Conservation (phyloP, 2,113 vertebrate genomes). For the Pipra filicauda region DNA sequence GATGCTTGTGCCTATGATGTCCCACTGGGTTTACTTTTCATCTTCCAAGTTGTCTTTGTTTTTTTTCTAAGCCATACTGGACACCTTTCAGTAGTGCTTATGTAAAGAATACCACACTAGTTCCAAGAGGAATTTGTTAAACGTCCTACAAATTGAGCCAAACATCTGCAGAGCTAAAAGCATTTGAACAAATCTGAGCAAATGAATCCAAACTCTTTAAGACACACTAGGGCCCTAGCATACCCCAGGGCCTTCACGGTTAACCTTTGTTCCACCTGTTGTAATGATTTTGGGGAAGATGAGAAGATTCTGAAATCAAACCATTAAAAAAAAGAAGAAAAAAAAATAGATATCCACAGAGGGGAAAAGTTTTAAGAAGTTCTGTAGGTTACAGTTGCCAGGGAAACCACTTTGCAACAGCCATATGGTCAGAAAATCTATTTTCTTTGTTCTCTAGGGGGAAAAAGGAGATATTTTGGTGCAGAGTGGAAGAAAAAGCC, state of each 20-base stretch:
- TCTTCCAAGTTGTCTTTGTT: background rate
- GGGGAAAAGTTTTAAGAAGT: conserved; percentile 32
- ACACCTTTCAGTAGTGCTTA: background rate
- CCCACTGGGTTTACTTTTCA: fast-evolving
- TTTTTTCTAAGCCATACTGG: background rate
- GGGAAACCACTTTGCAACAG: conserved; percentile 48
- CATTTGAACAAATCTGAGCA: background rate
- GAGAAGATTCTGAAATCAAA: conserved; percentile 47
- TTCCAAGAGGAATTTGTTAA: background rate
- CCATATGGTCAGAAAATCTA: conserved; percentile 9
- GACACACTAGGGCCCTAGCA: background rate
- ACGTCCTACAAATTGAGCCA: background rate
- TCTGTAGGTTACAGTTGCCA: conserved; percentile 46
- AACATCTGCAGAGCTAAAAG: background rate
- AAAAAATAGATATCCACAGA: background rate
- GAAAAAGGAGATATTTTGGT: background rate
- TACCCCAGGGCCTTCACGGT: background rate
- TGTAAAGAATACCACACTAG: background rate
- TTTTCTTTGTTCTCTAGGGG: background rate
- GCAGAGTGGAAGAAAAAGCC: background rate
- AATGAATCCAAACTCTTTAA: background rate
- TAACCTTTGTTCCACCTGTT: background rate
- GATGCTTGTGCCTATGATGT: background rate
- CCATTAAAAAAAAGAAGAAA: background rate
- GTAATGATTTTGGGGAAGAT: conserved; percentile 6